A percentile compares a stretch with the other conserved stretches of the same genome.
Evolutionary conservation across 2,888 invertebrate species (phyloP).

Genomic region (Coenonympha arcania): DNA sequence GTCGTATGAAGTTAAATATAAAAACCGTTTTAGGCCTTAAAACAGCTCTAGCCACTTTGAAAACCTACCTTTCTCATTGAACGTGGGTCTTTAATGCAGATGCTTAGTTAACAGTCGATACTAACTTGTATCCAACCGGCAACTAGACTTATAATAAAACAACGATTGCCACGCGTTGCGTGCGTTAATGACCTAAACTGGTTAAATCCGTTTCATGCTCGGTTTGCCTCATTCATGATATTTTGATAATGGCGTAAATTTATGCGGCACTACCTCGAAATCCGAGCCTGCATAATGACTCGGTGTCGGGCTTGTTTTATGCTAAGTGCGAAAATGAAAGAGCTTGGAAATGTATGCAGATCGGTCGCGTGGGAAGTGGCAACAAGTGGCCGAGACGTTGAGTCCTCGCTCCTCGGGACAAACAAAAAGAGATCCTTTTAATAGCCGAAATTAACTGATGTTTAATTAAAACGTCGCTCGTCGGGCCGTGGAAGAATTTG

Average conservation of each 20-base stretch:
- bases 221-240: conserved; percentile 63
- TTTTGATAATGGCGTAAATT: conserved; percentile 71
- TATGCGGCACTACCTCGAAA: conserved; percentile 65
- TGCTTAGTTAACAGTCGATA: background rate
- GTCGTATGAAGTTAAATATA: too few species aligned
- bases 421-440: conserved; percentile 45
- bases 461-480: conserved; percentile 53
- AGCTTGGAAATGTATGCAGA: conserved; percentile 69
- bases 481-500: conserved; percentile 22
- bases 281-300: conserved; percentile 69
- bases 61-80: too few species aligned
- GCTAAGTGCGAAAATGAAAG: conserved; percentile 67
- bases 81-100: too few species aligned
- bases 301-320: conserved; percentile 69
- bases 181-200: conserved; percentile 66
- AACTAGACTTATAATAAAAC: conserved; percentile 5
- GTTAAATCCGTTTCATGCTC: conserved; percentile 58
- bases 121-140: background rate
- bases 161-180: conserved; percentile 47
- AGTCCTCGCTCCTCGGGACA: conserved; percentile 39
- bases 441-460: conserved; percentile 45
- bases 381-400: conserved; percentile 65
- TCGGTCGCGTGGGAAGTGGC: conserved; percentile 70
- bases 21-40: too few species aligned
- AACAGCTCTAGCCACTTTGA: too few species aligned